Base-by-base conservation (phyloP, 2,888 invertebrate genomes). In the Hipparchia sbordonii region DNA sequence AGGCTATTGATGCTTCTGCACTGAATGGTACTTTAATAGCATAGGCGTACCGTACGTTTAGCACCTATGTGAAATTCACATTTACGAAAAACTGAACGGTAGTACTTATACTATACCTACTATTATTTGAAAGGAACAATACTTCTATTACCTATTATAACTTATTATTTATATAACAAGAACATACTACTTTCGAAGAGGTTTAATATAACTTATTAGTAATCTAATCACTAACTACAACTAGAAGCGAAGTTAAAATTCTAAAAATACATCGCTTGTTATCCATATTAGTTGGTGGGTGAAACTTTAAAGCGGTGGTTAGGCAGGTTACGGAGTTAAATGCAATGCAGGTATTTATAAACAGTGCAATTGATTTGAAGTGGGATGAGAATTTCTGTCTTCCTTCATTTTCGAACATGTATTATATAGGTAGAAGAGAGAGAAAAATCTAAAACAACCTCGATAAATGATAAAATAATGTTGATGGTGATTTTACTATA, bases 361-460 rank as follows among this genome's bases (percentile, higher is more conserved):
- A 72, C 67, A 76, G 73, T 74, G 77, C 67, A 71, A 39, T 48
- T 6, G 57, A 46, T 68, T 59, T 65, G n/a, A 23, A 59, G 61
- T 67, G 52, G 6, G 48, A 72, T 61, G 76, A 76, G 76, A 71
- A 76, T 74, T 74, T 77, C 77, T 73, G 73, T 74, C 73, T 73
- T 73, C 59, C 74, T 65, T 67, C 60, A 56, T 56, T 13, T n/a
- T 63, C 54, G 61, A 69, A 69, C 60, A 52, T 69, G 69, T 69
- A 69, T 59, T 59, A 23, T 52, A 10, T 52, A 68, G 23, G 48
- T 51, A 59, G 59, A 3, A 57, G 23, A 67, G 60, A 59, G 48
- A 69, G n/a, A 60, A 13, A 68, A 48, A 51, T 51, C 12, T 60
- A 9, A 60, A 68, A 13, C 23, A 60, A 48, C 4, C 48, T 51